Evolutionary conservation across 2,888 invertebrate genomes (phyloP).

Genomic region (Lordiphosa andalusiaca): DNA sequence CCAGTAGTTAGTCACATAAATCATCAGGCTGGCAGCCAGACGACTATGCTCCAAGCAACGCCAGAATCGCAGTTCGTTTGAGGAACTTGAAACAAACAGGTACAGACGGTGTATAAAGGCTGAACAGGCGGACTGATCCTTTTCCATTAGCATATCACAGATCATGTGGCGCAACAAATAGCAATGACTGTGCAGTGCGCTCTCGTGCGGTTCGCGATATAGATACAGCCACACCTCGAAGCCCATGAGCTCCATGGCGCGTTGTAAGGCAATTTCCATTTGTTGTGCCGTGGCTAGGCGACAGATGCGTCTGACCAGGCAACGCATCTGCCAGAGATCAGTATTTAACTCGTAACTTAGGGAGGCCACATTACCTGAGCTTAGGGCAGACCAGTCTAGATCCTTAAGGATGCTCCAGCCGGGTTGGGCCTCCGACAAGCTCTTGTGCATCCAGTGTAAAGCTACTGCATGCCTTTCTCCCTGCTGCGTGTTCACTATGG

Average conservation of each 20-base stretch:
- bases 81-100: constrained; percentile 21
- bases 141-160: constrained; percentile 46
- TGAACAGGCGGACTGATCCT: constrained; percentile 14
- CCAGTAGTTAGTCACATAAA: constrained; percentile 49
- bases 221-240: constrained; percentile 47
- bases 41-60: constrained; percentile 38
- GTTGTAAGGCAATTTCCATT: constrained; percentile 41
- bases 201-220: constrained; percentile 45
- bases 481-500: constrained; percentile 35
- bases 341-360: constrained; percentile 17
- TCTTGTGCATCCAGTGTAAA: constrained; percentile 48
- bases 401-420: constrained; percentile 44
- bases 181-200: constrained; percentile 48
- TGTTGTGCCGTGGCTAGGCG: constrained; percentile 27
- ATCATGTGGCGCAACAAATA: constrained; percentile 51
- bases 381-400: constrained; percentile 43
- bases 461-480: constrained; percentile 45
- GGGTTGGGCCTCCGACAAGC: constrained; percentile 42
- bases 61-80: constrained; percentile 36
- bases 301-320: constrained; percentile 52
- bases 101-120: constrained; percentile 50
- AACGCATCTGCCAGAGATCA: constrained; percentile 42
- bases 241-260: constrained; percentile 37
- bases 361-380: constrained; percentile 9
- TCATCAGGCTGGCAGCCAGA: constrained; percentile 34